Percentiles rank a stretch among this genome's conserved stretches.
Conservation (phyloP, 2,888 invertebrate species). For the Drosophila monieri region DNA sequence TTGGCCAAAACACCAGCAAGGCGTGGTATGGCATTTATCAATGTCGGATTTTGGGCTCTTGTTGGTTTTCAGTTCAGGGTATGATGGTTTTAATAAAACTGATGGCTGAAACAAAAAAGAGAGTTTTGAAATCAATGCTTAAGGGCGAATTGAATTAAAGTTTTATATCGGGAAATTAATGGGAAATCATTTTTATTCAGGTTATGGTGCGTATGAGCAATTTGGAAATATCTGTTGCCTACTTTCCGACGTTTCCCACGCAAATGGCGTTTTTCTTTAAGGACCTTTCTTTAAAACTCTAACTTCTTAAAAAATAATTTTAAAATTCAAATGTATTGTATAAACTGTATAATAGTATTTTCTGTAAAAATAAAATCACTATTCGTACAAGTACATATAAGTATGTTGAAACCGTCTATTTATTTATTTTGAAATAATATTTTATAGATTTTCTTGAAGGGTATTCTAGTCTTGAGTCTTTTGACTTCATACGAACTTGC, state of each 20-base stretch:
- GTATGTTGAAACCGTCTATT: too few species aligned
- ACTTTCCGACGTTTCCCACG: neutral
- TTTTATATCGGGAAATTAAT: too few species aligned
- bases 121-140: neutral
- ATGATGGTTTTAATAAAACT: constrained; percentile 23
- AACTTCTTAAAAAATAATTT: too few species aligned
- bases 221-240: neutral
- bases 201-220: neutral
- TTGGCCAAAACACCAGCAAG: constrained; percentile 53
- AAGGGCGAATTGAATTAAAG: too few species aligned
- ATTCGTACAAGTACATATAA: neutral
- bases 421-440: neutral
- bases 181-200: neutral
- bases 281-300: neutral
- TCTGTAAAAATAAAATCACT: neutral
- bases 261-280: neutral
- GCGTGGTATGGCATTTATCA: constrained; percentile 82
- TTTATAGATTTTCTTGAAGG: neutral
- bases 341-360: too few species aligned
- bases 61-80: constrained; percentile 1
- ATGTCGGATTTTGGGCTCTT: constrained; percentile 60
- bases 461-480: neutral
- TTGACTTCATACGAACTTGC: constrained; percentile 3
- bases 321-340: too few species aligned
- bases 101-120: neutral